Base-by-base conservation (phyloP, 2,113 vertebrate species). In the Podocnemis expansa region DNA sequence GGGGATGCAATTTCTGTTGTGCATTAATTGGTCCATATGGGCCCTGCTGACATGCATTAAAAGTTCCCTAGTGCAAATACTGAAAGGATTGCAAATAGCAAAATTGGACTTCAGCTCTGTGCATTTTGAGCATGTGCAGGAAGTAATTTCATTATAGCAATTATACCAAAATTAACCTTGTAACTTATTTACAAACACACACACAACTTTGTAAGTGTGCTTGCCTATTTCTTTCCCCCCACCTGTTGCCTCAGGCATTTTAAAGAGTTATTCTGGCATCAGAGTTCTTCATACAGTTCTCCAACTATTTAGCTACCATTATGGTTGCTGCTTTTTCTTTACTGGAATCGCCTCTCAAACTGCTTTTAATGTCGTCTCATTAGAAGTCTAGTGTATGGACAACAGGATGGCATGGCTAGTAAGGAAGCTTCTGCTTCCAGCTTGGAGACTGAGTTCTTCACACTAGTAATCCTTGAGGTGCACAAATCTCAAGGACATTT, bases 61-160 rank as follows among this genome's bases (percentile, higher is more conserved):
- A n/a, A 70, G n/a, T 38, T 38, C 63, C 19, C 9, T 38, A 38
- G n/a, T 70, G 2, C 8, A 75, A 52, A 24, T 60, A 76, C 31
- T 49, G n/a, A 34, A 79, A 54, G 4, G 8, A 38, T 85, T 34
- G 31, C 2, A 70, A 16, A 45, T 21, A 58, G 24, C 54, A n/a
- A 87, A 52, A 54, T 75, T 80, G 78, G 70, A 89, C 41, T 82
- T 47, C 80, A 70, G 13, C 12, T 70, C 89, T 92, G 92, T 78
- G 54, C 22, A n/a, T 93, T 80, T 17, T 83, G 73, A 92, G 6
- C 73, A 51, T 43, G 78, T 73, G 78, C 34, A 84, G 19, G 43
- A 90, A 93, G 70, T 70, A 70, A n/a, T 21, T 84, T 86, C 80
- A 85, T 49, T 88, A 47, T 3, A 84, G 24, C 94, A 92, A 81